A percentile compares a stretch with the other conserved stretches of the same genome.
Conservation (phyloP, 1,140 invertebrate genomes). For the Drosophila azteca region DNA sequence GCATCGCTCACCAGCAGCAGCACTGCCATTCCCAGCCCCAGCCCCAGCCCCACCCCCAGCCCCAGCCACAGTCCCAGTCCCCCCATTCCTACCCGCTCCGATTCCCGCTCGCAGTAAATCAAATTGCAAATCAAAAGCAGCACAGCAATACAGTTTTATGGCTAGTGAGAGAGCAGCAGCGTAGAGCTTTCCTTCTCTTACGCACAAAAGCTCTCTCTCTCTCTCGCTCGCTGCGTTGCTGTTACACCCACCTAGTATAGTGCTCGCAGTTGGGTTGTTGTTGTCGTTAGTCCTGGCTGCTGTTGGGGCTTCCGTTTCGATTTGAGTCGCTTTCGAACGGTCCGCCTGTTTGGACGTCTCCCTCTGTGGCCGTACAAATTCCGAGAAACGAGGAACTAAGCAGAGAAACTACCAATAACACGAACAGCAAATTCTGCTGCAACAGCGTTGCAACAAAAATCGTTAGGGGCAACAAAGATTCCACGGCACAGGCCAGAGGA, state of each 20-base stretch:
- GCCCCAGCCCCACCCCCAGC: background rate
- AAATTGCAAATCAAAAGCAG: conserved; percentile 70
- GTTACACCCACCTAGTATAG: background rate
- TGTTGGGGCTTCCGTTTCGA: conserved; percentile 40
- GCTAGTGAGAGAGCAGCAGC: conserved; percentile 32
- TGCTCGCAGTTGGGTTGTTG: too few species aligned
- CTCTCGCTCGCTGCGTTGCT: conserved; percentile 19
- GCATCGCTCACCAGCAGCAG: background rate
- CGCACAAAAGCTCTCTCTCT: conserved; percentile 40
- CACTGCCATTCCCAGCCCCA: background rate
- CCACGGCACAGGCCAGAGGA: conserved; percentile 17
- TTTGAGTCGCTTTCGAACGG: conserved; percentile 78
- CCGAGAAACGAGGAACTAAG: conserved; percentile 1
- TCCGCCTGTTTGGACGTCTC: conserved; percentile 68
- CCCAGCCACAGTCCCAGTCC: too few species aligned
- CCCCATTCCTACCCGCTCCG: background rate
- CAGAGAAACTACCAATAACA: conserved; percentile 7
- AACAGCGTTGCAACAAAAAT: conserved; percentile 17
- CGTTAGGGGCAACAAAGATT: conserved; percentile 12
- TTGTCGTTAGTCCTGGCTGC: conserved; percentile 8
- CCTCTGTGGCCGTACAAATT: conserved; percentile 32
- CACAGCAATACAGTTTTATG: conserved; percentile 66
- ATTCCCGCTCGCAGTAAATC: conserved; percentile 50
- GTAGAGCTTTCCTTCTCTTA: conserved; percentile 24
- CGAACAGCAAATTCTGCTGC: conserved; percentile 8